A percentile compares a stretch with the other conserved stretches of the same genome.
phyloP scores from a whole-genome alignment of 2,797 vertebrate species.

The Limnodromus scolopaceus region DNA sequence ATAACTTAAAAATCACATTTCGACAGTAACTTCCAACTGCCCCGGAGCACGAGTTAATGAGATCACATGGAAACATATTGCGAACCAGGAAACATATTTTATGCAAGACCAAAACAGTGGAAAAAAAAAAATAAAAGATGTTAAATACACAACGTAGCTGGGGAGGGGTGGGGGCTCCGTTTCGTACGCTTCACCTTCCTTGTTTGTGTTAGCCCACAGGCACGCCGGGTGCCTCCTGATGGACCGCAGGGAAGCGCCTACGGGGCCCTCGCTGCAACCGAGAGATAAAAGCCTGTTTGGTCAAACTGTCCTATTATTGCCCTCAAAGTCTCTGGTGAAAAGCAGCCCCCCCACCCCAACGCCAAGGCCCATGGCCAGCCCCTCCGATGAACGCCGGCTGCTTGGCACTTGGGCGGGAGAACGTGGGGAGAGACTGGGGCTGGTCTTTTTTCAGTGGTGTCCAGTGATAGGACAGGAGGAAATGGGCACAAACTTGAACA shows the following conservation, averaged over 20 bases:
- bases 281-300: constrained; percentile 21
- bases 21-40: constrained; percentile 59
- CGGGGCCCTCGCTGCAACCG: not conserved
- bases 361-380: fast-evolving
- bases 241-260: not conserved
- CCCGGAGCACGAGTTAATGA: constrained; percentile 55
- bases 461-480: no score
- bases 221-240: not conserved
- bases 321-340: not conserved
- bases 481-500: no score
- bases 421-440: not conserved
- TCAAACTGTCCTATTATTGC: not conserved
- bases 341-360: not conserved
- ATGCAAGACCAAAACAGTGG: constrained; percentile 68
- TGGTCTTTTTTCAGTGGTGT: no score
- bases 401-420: not conserved
- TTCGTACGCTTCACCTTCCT: not conserved
- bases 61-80: constrained; percentile 74
- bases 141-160: not conserved
- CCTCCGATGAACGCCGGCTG: not conserved
- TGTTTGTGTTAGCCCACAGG: not conserved
- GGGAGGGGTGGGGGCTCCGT: not conserved
- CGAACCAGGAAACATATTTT: constrained; percentile 79
- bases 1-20: constrained; percentile 56
- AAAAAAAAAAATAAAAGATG: constrained; percentile 69